A percentile compares a stretch with the other conserved stretches of the same genome.
Conservation (phyloP, 2,797 vertebrate genomes). For the Cyprinodon diabolis region DNA sequence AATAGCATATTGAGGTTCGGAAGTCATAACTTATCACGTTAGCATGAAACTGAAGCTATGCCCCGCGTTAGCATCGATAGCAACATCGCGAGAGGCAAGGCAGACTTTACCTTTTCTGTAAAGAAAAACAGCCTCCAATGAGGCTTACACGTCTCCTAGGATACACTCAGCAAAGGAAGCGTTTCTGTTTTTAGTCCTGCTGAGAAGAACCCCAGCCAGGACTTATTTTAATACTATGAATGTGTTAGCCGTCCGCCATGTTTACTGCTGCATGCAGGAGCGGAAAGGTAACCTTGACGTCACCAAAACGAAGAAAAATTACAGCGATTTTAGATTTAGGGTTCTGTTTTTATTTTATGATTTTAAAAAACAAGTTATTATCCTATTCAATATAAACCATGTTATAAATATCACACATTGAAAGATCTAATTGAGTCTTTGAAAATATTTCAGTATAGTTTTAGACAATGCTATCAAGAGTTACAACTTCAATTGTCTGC, state of each 20-base stretch:
- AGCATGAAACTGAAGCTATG: conserved; percentile 40
- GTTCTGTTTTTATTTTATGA: no score
- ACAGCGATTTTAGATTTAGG: not conserved
- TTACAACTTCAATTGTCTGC: not conserved
- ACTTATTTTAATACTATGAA: conserved; percentile 5
- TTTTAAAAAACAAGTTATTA: no score
- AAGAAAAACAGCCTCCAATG: conserved; percentile 14
- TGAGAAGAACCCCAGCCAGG: conserved; percentile 5
- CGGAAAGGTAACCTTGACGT: conserved; percentile 36
- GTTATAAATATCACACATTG: no score
- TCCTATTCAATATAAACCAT: no score
- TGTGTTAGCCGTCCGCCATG: conserved; percentile 51
- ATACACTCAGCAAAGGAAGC: not conserved
- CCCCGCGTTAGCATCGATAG: conserved; percentile 37
- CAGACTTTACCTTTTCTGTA: conserved; percentile 56
- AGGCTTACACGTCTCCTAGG: not conserved
- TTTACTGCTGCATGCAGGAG: conserved; percentile 57
- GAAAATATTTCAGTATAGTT: not conserved
- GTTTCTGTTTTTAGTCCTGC: not conserved
- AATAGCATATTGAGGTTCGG: not conserved
- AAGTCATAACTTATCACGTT: conserved; percentile 14
- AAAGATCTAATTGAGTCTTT: not conserved
- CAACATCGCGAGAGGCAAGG: not conserved
- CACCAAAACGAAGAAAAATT: conserved; percentile 16
- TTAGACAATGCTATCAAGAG: not conserved